Conservation (phyloP, 2,797 vertebrate species). For the Acanthurus tractus region DNA sequence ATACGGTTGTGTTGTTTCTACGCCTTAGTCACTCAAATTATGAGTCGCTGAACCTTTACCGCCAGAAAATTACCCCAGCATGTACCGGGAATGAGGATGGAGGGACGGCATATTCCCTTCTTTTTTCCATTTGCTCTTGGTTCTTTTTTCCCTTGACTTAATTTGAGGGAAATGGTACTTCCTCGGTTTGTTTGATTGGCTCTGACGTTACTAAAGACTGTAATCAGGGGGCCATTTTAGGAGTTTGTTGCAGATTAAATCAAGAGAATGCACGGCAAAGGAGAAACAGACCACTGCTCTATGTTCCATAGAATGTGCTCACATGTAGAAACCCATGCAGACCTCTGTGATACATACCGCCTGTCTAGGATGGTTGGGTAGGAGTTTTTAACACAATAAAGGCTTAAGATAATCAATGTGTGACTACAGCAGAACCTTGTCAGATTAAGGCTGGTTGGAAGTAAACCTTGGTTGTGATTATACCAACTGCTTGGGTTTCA, state of each 20-base stretch:
- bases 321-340: slow-evolving; percentile 61
- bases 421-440: slow-evolving; percentile 76
- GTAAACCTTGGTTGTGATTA: slow-evolving; percentile 80
- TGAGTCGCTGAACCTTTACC: slow-evolving; percentile 88
- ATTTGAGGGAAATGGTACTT: slow-evolving; percentile 87
- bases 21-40: slow-evolving; percentile 88
- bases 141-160: slow-evolving; percentile 76
- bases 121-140: slow-evolving; percentile 77
- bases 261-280: slow-evolving; percentile 82
- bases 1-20: slow-evolving; percentile 83
- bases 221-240: slow-evolving; percentile 87
- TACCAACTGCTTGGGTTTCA: slow-evolving; percentile 71
- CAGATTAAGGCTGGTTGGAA: slow-evolving; percentile 79
- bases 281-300: slow-evolving; percentile 80
- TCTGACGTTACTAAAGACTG: slow-evolving; percentile 88
- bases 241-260: slow-evolving; percentile 88
- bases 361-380: slow-evolving; percentile 73
- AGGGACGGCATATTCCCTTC: slow-evolving; percentile 70
- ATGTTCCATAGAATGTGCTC: slow-evolving; percentile 61
- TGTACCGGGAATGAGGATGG: slow-evolving; percentile 78
- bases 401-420: slow-evolving; percentile 81
- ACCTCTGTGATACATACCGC: slow-evolving; percentile 71
- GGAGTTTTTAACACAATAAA: slow-evolving; percentile 81
- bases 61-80: slow-evolving; percentile 86
- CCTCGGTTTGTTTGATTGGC: slow-evolving; percentile 86